These are phyloP conservation scores for Eucriotettix oculatus DNA, from an alignment of 2,888 invertebrate genomes.

Conservation along the genomic window DNA sequence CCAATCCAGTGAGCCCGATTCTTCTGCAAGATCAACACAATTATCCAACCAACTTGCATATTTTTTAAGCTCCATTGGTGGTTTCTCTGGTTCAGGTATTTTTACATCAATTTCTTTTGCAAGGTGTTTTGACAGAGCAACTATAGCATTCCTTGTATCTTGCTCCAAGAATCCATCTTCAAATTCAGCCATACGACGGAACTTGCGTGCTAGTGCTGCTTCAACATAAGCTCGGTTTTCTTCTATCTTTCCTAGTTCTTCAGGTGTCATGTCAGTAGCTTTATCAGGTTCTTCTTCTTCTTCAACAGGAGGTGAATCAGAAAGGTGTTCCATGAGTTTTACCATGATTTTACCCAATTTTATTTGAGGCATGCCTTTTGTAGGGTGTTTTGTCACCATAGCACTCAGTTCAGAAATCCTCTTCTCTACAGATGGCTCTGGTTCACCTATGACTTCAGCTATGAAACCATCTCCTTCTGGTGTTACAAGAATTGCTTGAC, in stretches of 20 bases:
- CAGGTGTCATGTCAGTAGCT: background rate
- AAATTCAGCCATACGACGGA: background rate
- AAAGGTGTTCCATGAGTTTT: background rate
- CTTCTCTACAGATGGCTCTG: background rate
- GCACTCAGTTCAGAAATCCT: background rate
- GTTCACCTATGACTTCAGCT: background rate
- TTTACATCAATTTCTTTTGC: background rate
- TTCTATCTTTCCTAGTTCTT: background rate
- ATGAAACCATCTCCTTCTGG: background rate
- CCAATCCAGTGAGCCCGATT: background rate
- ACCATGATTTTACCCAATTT: background rate
- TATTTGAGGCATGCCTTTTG: background rate
- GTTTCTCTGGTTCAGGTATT: background rate
- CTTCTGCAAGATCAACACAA: background rate
- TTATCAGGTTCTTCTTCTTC: background rate
- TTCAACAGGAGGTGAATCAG: background rate
- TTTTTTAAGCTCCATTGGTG: background rate
- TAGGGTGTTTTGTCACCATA: background rate
- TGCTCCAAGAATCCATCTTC: background rate
- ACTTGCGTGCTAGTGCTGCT: background rate
- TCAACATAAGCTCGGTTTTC: background rate
- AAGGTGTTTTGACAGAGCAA: background rate
- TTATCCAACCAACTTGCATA: background rate
- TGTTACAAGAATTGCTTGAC: background rate
- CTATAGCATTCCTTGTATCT: background rate